Evolutionary conservation across 2,888 invertebrate genomes (phyloP), one percentile per base, ranked within the genome.

Genomic region (Amaurobius ferox): DNA sequence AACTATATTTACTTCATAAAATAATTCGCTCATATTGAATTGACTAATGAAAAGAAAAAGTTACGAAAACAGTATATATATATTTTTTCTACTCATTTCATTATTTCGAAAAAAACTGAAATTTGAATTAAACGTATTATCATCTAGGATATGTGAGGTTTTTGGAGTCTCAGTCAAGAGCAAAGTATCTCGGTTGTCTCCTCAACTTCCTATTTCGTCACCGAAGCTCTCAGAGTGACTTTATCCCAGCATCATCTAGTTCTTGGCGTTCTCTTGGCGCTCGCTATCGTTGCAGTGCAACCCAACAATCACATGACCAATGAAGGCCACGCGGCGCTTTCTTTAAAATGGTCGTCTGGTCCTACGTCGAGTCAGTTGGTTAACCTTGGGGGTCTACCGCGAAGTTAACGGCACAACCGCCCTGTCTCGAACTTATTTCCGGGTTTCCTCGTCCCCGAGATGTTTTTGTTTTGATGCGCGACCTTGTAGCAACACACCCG

Each of bases 241-340:
- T 62, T 11, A 62, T 29, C 16, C 13, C 19, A 2, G 44, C 16
- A 9, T 61, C 23, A 5, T 6, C 2, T 19, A 66, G 23, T 35
- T 30, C 64, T 64, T 66, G 66, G 66, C 66, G 66, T n/a, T 16
- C 19, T 30, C 23, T 66, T 30, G 66, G 32, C 30, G 29, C 16
- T 64, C 29, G 30, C 16, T 13, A 30, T 29, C 29, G 11, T 9
- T 44, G 44, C n/a, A n/a, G n/a, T n/a, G n/a, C 16, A 64, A 16
- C 30, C 29, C 66, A n/a, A 32, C n/a, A 28, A 64, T 74, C 74
- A 74, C 74, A 64, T 74, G 66, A 30, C 64, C 9, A 9, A 28
- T 40, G 76, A 76, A 76, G 76, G 76, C 72, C 72, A 30, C 72
- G 30, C 55, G 30, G 62, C 66, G 55, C 70, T 70, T 40, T 73